Evolutionary conservation across 2,797 vertebrate species (phyloP), one percentile per base, ranked within the genome.

Genomic region (Darevskia mixta): DNA sequence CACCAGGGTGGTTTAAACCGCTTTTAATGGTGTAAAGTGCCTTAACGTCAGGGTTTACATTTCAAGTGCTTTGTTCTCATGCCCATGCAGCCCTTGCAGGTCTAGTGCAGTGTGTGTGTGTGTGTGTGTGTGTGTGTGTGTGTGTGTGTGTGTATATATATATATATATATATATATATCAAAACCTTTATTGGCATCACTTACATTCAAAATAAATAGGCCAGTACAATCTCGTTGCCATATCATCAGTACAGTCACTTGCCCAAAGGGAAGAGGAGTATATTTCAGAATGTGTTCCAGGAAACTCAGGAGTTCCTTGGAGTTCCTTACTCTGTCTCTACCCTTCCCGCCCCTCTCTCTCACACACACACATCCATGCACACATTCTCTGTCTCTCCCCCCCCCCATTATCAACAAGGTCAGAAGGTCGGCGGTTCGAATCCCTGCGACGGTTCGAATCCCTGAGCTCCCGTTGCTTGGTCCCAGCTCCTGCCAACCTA

Each of bases 11-110:
- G 18, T 69, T 83, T 72, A 79, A 79, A 72, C 75, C 49, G 7
- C 73, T 78, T 71, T 25, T 45, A 72, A 72, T 84, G 82, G 23
- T 75, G 83, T 43, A 58, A 78, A 83, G 87, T 78, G 61, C 87
- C 82, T 83, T 72, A 71, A 79, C 20, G 82, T 29, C 66, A 32
- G 45, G 72, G 75, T 88, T 83, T 83, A 84, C 73, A 32, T 64
- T 83, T 78, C 25, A 32, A 88, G 66, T 61, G 81, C 75, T 72
- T 45, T 61, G 29, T 76, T 79, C 25, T 17, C 8, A 25, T 20
- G 0, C 7, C 17, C 1, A 55, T 13, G 0, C 61, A 67, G 38
- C 27, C 69, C 13, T 0, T 0, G 17, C 49, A 67, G n/a, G 41
- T 55, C n/a, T 38, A 41, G 73, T 4, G 17, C 7, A 5, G 13